Evolutionary conservation across 2,888 invertebrate genomes (phyloP).

Genomic region (Notodonta dromedarius): DNA sequence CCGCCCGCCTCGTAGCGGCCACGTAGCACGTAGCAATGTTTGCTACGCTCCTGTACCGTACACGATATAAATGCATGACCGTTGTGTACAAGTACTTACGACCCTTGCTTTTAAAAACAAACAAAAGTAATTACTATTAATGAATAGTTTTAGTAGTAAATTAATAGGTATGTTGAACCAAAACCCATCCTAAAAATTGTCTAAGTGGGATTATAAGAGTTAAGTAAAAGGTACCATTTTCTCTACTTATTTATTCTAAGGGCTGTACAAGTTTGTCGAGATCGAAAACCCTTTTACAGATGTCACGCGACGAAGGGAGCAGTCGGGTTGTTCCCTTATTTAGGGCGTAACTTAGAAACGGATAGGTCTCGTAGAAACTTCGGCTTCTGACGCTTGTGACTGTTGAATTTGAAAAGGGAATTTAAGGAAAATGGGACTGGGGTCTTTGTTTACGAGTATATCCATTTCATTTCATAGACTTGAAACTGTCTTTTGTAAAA

Average conservation of each 20-base stretch:
- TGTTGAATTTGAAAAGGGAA: conserved; percentile 36
- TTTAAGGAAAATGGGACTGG: background rate
- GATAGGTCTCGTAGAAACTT: conserved; percentile 44
- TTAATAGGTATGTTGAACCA: too few relatives aligned
- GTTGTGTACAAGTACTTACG: too few relatives aligned
- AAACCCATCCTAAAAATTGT: background rate
- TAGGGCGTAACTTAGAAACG: conserved; percentile 62
- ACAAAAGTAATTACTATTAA: too few relatives aligned
- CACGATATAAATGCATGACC: background rate
- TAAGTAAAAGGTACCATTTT: conserved; percentile 7
- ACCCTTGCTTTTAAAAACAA: too few relatives aligned
- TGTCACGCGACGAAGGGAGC: conserved; percentile 40
- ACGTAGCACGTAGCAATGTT: conserved; percentile 34
- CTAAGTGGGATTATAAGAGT: background rate
- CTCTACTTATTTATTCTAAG: conserved; percentile 41
- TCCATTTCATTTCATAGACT: background rate
- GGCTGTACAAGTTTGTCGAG: conserved; percentile 48
- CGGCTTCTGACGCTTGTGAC: conserved; percentile 30
- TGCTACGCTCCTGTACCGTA: conserved; percentile 14
- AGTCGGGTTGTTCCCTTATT: conserved; percentile 45
- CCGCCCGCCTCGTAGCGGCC: conserved; percentile 34
- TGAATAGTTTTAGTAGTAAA: too few relatives aligned
- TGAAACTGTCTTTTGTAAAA: too few relatives aligned
- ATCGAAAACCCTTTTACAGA: conserved; percentile 62
- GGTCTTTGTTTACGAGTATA: background rate